Evolutionary conservation across 1,140 invertebrate genomes (phyloP).

Genomic region (Leptopilina boulardi): DNA sequence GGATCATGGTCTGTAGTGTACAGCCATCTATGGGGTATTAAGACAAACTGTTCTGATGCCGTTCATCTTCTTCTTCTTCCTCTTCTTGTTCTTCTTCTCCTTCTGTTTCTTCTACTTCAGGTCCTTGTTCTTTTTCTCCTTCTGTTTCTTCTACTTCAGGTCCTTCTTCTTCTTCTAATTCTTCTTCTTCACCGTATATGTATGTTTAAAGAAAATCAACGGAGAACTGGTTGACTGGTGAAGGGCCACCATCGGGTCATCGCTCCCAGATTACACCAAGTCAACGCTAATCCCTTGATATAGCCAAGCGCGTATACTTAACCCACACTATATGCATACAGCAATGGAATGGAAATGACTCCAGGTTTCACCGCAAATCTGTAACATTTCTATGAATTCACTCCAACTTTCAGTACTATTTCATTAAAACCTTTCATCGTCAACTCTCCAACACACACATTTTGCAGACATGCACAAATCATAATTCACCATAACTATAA

Average conservation of each 20-base stretch:
- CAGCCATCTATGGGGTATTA: neutral
- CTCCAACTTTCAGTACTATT: slow-evolving; percentile 24
- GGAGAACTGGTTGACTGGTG: slow-evolving; percentile 22
- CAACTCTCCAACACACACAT: neutral
- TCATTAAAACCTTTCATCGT: neutral
- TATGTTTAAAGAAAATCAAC: slow-evolving; percentile 32
- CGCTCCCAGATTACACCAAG: slow-evolving; percentile 56
- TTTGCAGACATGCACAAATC: neutral
- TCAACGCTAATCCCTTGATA: slow-evolving; percentile 50
- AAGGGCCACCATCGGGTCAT: slow-evolving; percentile 51
- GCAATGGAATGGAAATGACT: slow-evolving; percentile 21
- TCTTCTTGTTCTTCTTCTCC: too few relatives aligned
- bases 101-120: too few relatives aligned
- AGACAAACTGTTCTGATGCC: too few relatives aligned
- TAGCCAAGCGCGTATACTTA: neutral
- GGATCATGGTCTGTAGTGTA: neutral
- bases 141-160: too few relatives aligned
- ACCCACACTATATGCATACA: too few relatives aligned
- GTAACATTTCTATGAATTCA: slow-evolving; percentile 1
- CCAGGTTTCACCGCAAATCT: neutral
- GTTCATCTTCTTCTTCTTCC: too few relatives aligned
- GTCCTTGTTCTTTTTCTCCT: too few relatives aligned
- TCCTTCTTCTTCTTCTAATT: too few relatives aligned
- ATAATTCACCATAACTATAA: neutral
- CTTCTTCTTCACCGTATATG: neutral